These are phyloP conservation scores for Crambe crambe DNA, from an alignment of 37 sponge, comb jelly and placozoan species.

Conservation along the genomic window DNA sequence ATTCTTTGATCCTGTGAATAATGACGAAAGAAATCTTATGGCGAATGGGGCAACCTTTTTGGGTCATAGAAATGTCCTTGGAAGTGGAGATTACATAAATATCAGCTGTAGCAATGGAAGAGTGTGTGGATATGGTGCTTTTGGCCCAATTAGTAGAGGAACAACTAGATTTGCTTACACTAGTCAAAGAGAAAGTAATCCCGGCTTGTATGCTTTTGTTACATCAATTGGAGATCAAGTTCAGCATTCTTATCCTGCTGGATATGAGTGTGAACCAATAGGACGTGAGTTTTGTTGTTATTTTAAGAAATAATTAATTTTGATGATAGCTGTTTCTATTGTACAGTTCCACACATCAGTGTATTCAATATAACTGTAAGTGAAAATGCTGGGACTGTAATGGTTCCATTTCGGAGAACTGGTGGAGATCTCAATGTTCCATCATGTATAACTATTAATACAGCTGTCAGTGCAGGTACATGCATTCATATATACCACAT, in stretches of 20 bases:
- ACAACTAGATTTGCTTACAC: background rate
- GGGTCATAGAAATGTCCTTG: background rate
- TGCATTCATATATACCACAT: no score
- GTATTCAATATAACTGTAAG: background rate
- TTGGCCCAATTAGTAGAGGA: background rate
- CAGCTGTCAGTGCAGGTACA: background rate
- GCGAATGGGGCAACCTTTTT: background rate
- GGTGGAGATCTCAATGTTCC: slow-evolving; percentile 10
- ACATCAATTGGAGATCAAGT: slow-evolving; percentile 31
- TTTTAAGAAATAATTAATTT: background rate
- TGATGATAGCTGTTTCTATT: background rate
- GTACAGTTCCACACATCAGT: slow-evolving; percentile 5
- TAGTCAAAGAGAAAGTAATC: background rate
- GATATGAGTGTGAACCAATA: slow-evolving; percentile 47
- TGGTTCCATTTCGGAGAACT: background rate
- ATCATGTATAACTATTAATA: background rate
- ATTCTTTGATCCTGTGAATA: slow-evolving; percentile 17
- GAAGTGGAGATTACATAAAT: background rate
- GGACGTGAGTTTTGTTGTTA: slow-evolving; percentile 9
- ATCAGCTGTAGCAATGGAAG: slow-evolving; percentile 15
- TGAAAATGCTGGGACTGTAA: slow-evolving; percentile 29
- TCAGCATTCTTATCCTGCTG: slow-evolving; percentile 32
- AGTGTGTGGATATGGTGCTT: slow-evolving; percentile 36
- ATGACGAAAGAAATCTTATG: background rate
- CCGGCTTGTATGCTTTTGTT: slow-evolving; percentile 4